These are phyloP conservation scores for Bombus ignitus DNA, from an alignment of 1,140 invertebrate genomes.

Conservation along the genomic window DNA sequence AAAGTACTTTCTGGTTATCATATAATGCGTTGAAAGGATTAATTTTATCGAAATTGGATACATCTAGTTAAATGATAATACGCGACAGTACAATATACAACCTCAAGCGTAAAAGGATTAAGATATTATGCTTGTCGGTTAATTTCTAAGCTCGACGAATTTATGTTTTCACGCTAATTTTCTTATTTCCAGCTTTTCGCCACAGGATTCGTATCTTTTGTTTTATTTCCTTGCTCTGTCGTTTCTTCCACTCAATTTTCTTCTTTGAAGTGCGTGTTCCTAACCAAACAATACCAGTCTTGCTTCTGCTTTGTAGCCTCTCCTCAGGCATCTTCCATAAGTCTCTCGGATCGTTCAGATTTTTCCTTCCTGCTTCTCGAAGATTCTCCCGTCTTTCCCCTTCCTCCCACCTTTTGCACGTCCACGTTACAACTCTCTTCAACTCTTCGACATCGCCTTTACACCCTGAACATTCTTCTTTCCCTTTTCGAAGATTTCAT, in stretches of 20 bases:
- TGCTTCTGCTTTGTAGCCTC: constrained; percentile 9
- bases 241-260: background rate
- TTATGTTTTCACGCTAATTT: background rate
- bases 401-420: background rate
- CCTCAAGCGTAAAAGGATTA: no score
- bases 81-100: no score
- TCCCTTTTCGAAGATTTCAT: no score
- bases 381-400: background rate
- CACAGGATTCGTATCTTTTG: background rate
- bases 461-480: no score
- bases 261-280: background rate
- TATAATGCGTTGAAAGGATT: no score
- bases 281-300: constrained; percentile 7
- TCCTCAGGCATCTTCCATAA: background rate
- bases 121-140: no score
- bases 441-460: no score
- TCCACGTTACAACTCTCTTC: background rate
- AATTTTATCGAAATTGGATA: no score
- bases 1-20: no score
- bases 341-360: background rate
- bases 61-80: no score
- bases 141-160: no score
- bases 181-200: background rate
- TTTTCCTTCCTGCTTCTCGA: background rate
- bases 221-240: background rate